Percentiles rank a stretch among this genome's conserved stretches.
Evolutionary conservation across 2,113 vertebrate genomes (phyloP).

Genomic region (Pagrus major): DNA sequence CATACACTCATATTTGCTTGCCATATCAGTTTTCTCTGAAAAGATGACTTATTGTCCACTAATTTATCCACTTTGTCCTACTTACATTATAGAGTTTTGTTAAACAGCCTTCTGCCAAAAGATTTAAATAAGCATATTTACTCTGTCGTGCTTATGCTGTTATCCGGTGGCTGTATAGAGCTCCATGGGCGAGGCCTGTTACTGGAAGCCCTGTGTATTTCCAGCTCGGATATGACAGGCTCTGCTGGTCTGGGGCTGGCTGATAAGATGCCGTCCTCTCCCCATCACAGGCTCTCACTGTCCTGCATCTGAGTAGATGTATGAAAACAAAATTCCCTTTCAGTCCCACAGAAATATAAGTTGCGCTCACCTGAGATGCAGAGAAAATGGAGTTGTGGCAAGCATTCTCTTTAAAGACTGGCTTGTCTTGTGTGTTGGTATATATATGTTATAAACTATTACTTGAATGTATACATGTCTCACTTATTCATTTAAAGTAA

Average conservation of each 20-base stretch:
- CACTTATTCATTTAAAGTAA: background rate
- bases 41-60: conserved; percentile 62
- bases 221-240: conserved; percentile 88
- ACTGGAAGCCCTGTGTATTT: conserved; percentile 88
- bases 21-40: conserved; percentile 5
- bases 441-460: background rate
- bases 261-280: conserved; percentile 95
- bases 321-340: conserved; percentile 88
- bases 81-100: conserved; percentile 36
- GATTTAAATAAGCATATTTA: conserved; percentile 57
- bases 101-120: conserved; percentile 20
- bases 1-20: background rate
- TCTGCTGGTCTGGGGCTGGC: conserved; percentile 89
- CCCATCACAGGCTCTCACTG: conserved; percentile 80
- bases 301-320: conserved; percentile 85
- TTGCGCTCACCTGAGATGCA: conserved; percentile 74
- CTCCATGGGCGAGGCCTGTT: conserved; percentile 87
- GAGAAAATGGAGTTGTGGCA: conserved; percentile 77
- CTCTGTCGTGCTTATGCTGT: conserved; percentile 46
- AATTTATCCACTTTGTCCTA: conserved; percentile 35
- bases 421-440: conserved; percentile 79
- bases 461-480: background rate
- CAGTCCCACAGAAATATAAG: conserved; percentile 72
- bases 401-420: conserved; percentile 83
- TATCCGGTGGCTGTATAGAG: conserved; percentile 71